A percentile compares a stretch with the other conserved stretches of the same genome.
Evolutionary conservation across 2,797 vertebrate species (phyloP).

Genomic region (Phyllotis vaccarum): DNA sequence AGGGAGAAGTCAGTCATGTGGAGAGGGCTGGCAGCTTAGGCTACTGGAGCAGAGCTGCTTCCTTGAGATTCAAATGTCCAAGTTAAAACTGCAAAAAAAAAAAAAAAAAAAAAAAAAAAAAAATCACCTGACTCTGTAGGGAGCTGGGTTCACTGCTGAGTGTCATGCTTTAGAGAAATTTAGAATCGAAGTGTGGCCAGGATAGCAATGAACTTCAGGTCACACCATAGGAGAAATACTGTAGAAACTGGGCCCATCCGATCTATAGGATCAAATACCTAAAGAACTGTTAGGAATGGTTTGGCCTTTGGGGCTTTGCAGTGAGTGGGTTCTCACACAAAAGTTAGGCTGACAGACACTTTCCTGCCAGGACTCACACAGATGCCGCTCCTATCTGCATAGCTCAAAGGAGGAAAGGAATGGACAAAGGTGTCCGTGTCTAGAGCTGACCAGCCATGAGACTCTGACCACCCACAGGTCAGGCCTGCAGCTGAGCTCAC

Average conservation of each 20-base stretch:
- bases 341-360: not conserved
- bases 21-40: not conserved
- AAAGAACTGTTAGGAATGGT: slow-evolving; percentile 32
- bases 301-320: not conserved
- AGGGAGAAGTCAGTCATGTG: not conserved
- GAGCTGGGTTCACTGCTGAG: not conserved
- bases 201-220: not conserved
- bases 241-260: not conserved
- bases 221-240: not conserved
- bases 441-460: too few relatives aligned
- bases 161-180: slow-evolving; percentile 1
- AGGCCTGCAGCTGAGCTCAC: not conserved
- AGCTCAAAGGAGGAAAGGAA: not conserved
- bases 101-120: not conserved
- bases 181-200: not conserved
- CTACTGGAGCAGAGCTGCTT: not conserved
- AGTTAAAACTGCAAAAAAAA: not conserved
- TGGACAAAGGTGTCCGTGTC: not conserved
- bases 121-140: not conserved
- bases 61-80: not conserved
- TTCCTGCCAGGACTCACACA: not conserved
- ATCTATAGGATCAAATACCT: not conserved
- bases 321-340: not conserved
- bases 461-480: not conserved
- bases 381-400: not conserved